These are phyloP conservation scores for Gallinago undulata DNA, from an alignment of 2,113 vertebrate genomes.

Conservation along the genomic window DNA sequence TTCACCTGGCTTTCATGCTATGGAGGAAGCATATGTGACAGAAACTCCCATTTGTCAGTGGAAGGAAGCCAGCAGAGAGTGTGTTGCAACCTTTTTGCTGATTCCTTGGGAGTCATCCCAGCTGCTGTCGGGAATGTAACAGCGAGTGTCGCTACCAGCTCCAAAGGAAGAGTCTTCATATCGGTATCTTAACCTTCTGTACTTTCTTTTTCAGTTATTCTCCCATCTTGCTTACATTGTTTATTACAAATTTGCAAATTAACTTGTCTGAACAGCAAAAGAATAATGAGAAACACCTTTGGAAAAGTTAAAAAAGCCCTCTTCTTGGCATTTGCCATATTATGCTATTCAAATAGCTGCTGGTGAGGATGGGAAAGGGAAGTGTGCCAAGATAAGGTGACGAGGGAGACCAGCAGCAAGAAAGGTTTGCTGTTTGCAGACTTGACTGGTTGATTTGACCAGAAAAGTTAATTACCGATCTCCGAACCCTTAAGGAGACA, in stretches of 20 bases:
- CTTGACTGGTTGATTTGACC: not conserved
- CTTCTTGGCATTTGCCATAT: not conserved
- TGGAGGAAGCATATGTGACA: not conserved
- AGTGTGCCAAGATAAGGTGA: constrained; percentile 2
- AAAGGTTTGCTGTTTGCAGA: not conserved
- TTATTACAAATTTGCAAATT: not conserved
- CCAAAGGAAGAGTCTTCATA: not conserved
- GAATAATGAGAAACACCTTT: not conserved
- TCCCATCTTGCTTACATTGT: not conserved
- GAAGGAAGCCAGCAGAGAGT: not conserved
- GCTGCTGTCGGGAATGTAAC: not conserved
- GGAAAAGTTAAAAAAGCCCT: not conserved
- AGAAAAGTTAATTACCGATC: constrained; percentile 7
- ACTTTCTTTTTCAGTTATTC: not conserved
- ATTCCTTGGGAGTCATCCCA: not conserved
- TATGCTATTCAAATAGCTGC: not conserved
- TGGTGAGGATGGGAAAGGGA: not conserved
- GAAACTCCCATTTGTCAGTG: not conserved
- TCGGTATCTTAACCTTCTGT: not conserved
- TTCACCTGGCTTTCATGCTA: not conserved
- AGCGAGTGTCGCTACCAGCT: not conserved
- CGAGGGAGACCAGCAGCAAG: not conserved
- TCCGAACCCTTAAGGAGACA: not conserved
- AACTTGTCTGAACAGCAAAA: not conserved
- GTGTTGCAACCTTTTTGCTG: not conserved